Evolutionary conservation across 1,140 invertebrate species (phyloP), one percentile per base, ranked within the genome.

Genomic region (Drosophila pectinifera): DNA sequence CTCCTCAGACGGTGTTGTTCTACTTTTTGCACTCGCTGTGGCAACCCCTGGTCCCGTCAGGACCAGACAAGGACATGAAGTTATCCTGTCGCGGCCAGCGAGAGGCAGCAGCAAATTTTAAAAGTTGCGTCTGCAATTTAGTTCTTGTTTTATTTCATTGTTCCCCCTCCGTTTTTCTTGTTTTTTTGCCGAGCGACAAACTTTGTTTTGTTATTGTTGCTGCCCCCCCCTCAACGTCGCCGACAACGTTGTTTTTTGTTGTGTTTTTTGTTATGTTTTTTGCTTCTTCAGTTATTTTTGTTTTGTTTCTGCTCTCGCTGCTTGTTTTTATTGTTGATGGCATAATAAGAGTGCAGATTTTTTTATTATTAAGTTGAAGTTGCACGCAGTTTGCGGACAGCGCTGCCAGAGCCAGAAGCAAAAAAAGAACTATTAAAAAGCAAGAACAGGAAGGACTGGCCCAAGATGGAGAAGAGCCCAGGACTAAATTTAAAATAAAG

Each of bases 321-420:
- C 51, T 82, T 88, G 70, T 88, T 88, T 79, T 86, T 88, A 78
- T 86, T 88, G 84, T 88, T 84, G 77, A 80, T 83, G 84, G 67
- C 72, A 80, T 83, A 84, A 83, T 89, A 84, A 89, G 84, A 83
- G 72, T 80, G 80, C 84, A 89, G 73, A 80, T 83, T 86, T 69
- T 55, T 74, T 70, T 84, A 62, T 80, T 73, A 89, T 89, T 80
- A 89, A 80, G 86, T 84, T 84, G 77, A 84, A 89, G 84, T 88
- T 84, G 84, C 67, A 73, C 46, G 76, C 83, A 89, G 76, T 83
- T 79, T 88, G 72, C 31, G 70, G 48, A 31, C 68, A 78, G 67
- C 45, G 45, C 64, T 31, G 64, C 62, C 73, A 68, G 58, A 26
- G 53, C 70, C 76, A 62, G 64, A 42, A 55, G 59, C 24, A n/a